Base-by-base conservation (phyloP, 2,888 invertebrate genomes). In the Apantesis nais region DNA sequence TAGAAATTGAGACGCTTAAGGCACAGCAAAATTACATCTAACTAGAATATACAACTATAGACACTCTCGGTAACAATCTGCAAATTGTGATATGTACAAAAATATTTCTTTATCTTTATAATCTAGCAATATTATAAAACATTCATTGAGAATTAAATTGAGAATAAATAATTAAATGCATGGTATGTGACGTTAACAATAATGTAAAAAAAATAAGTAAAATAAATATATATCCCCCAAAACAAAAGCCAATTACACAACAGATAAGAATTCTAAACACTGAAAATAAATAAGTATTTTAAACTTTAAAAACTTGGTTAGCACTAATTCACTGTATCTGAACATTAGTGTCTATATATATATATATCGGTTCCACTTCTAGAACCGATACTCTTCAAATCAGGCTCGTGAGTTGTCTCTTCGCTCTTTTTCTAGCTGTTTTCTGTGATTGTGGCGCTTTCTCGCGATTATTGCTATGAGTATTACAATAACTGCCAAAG, bases 61-160 rank as follows among this genome's bases (percentile, higher is more conserved):
- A 94, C 93, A 93, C 92, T 91, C 88, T 91, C 91, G 94, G 94
- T 94, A 94, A 94, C 94, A 90, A 88, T 90, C 69, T 86, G 87
- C 92, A 90, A 93, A 91, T 91, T 90, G 90, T 95, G 94, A 95
- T 95, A 95, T 95, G 94, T 95, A 94, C 94, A 95, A 95, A 95
- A 94, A 94, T 95, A 94, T 93, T 92, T 86, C 83, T 84, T 84
- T 85, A 82, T 91, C 85, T 92, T 89, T 81, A 87, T 86, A 89
- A 91, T 86, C 91, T 91, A 92, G 83, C 74, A 74, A 76, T 83
- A 83, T 79, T 75, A 62, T 76, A 81, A 78, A 11, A 71, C 75
- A 74, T 67, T 58, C 82, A 84, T 76, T 78, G 72, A 76, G 80
- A 72, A 75, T 67, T 65, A 72, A 76, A 78, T 77, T 37, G 41